Evolutionary conservation across 2,113 vertebrate genomes (phyloP).

Genomic region (Tinamus guttatus): DNA sequence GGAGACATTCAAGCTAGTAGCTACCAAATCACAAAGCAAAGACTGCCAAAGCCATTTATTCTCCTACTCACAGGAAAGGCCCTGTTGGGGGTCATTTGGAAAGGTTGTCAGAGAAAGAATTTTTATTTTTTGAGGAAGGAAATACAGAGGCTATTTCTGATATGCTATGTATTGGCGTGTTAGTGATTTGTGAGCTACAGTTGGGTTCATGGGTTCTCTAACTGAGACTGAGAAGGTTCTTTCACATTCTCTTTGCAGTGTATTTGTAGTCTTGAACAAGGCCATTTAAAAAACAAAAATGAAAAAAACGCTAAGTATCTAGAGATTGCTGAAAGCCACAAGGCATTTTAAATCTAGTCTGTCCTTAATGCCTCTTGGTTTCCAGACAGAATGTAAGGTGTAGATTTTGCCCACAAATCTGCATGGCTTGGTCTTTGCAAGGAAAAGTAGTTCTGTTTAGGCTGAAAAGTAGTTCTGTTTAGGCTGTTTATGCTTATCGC

Average conservation of each 20-base stretch:
- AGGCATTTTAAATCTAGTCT: neutral
- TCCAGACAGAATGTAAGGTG: neutral
- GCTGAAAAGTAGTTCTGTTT: neutral
- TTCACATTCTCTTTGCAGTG: neutral
- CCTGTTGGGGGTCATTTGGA: conserved; percentile 1
- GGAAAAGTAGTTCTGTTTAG: neutral
- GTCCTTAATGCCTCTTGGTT: neutral
- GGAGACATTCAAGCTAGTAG: neutral
- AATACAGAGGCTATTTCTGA: neutral
- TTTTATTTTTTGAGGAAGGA: neutral
- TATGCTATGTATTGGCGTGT: neutral
- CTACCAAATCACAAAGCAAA: neutral
- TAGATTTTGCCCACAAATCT: neutral
- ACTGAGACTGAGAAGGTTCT: neutral
- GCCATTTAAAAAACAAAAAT: neutral
- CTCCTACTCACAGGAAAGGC: neutral
- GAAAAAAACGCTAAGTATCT: neutral
- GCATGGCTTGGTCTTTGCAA: neutral
- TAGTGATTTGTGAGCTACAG: conserved; percentile 10
- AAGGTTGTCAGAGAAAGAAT: neutral
- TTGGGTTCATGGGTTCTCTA: neutral
- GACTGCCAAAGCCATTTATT: conserved; percentile 24
- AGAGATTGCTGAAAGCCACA: neutral
- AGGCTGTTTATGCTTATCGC: neutral
- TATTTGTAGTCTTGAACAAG: neutral